Base-by-base conservation (phyloP, 2,797 vertebrate genomes). In the Parambassis ranga region DNA sequence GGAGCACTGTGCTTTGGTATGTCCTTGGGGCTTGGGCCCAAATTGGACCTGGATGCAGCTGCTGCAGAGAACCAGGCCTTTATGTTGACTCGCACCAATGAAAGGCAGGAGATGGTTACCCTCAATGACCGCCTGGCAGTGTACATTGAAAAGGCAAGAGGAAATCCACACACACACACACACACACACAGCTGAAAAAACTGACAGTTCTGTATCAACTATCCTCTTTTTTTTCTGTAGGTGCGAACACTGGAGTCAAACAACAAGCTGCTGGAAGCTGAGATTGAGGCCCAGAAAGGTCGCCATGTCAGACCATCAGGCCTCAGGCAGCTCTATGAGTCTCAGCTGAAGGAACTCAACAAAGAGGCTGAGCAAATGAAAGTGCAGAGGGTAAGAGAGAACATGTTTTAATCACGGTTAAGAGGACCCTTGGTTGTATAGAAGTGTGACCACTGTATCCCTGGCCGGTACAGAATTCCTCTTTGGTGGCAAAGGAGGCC, bases 91-190 rank as follows among this genome's bases (percentile, higher is more conserved):
- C 78, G 93, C 15, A 90, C 63, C 23, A 79, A 39, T 2, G 91
- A 94, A 70, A 92, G 89, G 35, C 77, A 87, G 74, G 85, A 91
- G 81, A 79, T 93, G 89, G 66, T 94, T 1, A 68, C 71, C 23
- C 89, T 95, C 28, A 92, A 94, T 4, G 92, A 94, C 62, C 90
- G 92, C 1, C 75, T 94, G 71, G 91, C 92, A 3, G 79, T 47
- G 3, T 93, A 92, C 38, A 89, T 91, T 5, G 91, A 92, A 77
- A 93, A 91, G 85, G 90, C 71, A 80, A 86, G 83, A 38, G 6
- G 0, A 1, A 42, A 14, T 18, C 10, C 4, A n/a, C 7, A 11
- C 8, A 31, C 10, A 8, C 2, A 18, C 14, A 63, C n/a, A 36
- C 4, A 24, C 7, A 20, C 10, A 46, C 23, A 26, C 8, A 58